These are phyloP conservation scores for Heliothis subflexa DNA, from an alignment of 1,140 invertebrate species.

Conservation along the genomic window DNA sequence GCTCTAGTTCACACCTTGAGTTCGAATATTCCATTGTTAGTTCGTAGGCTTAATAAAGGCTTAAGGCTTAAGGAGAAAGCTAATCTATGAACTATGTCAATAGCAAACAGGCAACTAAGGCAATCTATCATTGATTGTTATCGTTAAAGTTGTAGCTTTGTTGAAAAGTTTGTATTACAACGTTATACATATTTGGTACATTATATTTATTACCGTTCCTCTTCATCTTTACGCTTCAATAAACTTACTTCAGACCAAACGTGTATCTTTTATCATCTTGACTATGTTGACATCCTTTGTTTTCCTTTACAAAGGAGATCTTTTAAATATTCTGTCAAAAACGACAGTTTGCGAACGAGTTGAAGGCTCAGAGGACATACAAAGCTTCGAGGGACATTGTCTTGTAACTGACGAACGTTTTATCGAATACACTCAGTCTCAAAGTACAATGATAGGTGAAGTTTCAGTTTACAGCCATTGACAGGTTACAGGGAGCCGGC, in stretches of 20 bases:
- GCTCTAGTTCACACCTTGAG: constrained; percentile 36
- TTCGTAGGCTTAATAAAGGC: not conserved
- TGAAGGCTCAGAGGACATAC: constrained; percentile 5
- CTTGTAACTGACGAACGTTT: constrained; percentile 29
- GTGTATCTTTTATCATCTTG: too few relatives aligned
- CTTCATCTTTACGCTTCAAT: not conserved
- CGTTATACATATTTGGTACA: not conserved
- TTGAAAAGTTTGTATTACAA: constrained; percentile 10
- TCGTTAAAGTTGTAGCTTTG: constrained; percentile 4
- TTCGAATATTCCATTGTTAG: constrained; percentile 18
- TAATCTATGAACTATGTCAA: constrained; percentile 24
- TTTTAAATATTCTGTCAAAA: constrained; percentile 20
- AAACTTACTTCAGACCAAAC: too few relatives aligned
- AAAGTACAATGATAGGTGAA: constrained; percentile 48
- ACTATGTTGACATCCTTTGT: not conserved
- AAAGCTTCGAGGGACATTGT: constrained; percentile 38
- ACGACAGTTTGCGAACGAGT: constrained; percentile 14
- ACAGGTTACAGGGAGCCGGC: constrained; percentile 49
- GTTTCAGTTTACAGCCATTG: constrained; percentile 50
- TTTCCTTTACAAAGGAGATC: not conserved
- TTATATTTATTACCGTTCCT: not conserved
- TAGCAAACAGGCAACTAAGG: constrained; percentile 9
- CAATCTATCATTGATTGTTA: constrained; percentile 19
- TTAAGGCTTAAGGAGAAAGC: too few relatives aligned
- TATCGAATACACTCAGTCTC: constrained; percentile 50